A percentile compares a stretch with the other conserved stretches of the same genome.
These are phyloP conservation scores for Heliconius charithonia DNA, from an alignment of 2,888 invertebrate species.

Conservation along the genomic window DNA sequence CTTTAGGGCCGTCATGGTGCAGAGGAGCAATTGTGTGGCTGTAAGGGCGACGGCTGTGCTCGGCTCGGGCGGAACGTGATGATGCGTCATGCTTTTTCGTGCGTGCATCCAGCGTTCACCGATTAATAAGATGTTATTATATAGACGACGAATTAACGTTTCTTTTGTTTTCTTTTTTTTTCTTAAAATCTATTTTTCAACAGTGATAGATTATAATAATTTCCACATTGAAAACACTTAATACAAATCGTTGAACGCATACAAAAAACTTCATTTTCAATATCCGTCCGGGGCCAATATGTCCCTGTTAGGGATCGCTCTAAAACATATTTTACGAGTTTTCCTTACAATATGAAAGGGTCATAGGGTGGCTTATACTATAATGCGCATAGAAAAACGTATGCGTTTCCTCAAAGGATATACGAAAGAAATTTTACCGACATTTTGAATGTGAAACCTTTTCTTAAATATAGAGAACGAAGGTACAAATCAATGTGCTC, in stretches of 20 bases:
- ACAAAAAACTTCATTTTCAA: conserved; percentile 74
- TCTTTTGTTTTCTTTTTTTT: not conserved
- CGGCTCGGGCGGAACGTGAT: too few species aligned
- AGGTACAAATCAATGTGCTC: not conserved
- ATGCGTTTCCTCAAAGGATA: conserved; percentile 40
- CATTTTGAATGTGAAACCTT: not conserved
- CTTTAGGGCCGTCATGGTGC: too few species aligned
- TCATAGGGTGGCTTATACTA: conserved; percentile 60
- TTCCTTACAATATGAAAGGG: conserved; percentile 54
- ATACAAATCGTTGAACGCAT: conserved; percentile 67
- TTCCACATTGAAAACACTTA: conserved; percentile 18
- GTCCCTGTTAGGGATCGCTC: conserved; percentile 58
- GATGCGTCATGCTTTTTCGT: too few species aligned
- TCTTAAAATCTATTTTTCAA: not conserved
- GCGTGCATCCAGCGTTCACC: too few species aligned
- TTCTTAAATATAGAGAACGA: not conserved
- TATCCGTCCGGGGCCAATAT: conserved; percentile 63
- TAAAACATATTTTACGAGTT: conserved; percentile 69
- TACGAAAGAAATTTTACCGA: conserved; percentile 18
- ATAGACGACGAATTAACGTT: not conserved
- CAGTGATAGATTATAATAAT: not conserved
- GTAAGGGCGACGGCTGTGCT: too few species aligned
- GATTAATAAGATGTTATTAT: too few species aligned
- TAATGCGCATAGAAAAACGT: conserved; percentile 51
- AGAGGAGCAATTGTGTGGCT: too few species aligned